Base-by-base conservation (phyloP, 2,888 invertebrate genomes). In the Criorhina ranunculi region DNA sequence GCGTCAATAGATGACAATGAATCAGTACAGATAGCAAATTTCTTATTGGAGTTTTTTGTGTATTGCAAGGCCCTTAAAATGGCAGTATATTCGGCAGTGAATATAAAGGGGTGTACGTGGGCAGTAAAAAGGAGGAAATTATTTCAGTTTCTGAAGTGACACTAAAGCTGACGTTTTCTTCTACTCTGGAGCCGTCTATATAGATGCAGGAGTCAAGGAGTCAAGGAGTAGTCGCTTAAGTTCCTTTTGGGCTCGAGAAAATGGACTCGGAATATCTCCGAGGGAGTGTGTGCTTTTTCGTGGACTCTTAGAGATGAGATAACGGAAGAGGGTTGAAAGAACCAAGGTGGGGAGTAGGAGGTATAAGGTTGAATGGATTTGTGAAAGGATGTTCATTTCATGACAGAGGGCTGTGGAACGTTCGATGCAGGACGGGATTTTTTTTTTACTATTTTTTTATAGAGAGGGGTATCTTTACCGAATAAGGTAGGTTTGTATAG, bases 11-110 rank as follows among this genome's bases (percentile, higher is more conserved):
- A 19, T 19, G 24, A 49, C 49, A 24, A 24, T n/a, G 49, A 49
- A 11, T 49, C 49, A 49, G 49, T 49, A 24, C 24, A 49, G 11
- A 49, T 49, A 24, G 49, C 49, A 49, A 49, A 40, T 12, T 40
- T 40, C 12, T 12, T 12, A 12, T 35, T 35, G 1, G 35, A 35
- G 8, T 35, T 35, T 7, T 35, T 35, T 35, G 35, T 35, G 35
- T 35, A 35, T 9, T 35, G 35, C 35, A 35, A 11, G 35, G 35
- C 35, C 9, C 4, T 35, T 35, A 35, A 35, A 35, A 35, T 35
- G 35, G 35, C 35, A 35, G 2, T 35, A 9, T 9, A 9, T 35
- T 35, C 35, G 35, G 9, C 8, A 35, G 9, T 35, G 9, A 35
- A 35, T 35, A 35, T 9, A n/a, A n/a, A 35, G 9, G 9, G 3